Evolutionary conservation across 2,113 vertebrate species (phyloP), one percentile per base, ranked within the genome.

Genomic region (Paracanthobrama guichenoti): DNA sequence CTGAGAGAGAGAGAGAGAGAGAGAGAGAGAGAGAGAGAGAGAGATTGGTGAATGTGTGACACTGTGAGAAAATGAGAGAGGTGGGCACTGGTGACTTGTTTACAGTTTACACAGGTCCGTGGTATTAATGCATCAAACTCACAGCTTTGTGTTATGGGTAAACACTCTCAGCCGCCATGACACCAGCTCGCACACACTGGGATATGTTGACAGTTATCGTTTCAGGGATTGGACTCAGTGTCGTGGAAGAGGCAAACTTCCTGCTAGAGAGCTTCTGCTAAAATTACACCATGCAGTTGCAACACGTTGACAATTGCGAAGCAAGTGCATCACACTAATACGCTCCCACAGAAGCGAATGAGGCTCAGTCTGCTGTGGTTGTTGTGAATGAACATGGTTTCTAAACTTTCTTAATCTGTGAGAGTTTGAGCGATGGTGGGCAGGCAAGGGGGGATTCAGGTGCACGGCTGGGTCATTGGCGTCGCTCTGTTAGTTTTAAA

Each of bases 401-500:
- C 26, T 80, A 53, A 11, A 86, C 5, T 69, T 53, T 42, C 71
- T 59, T 77, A 85, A 69, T 87, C 66, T 64, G 22, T 85, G 48
- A 60, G 80, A 66, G 50, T 35, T 71, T 55, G 35, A 81, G 76
- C 50, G 75, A 46, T 59, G n/a, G 31, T 18, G 77, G 50, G 80
- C 5, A 39, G 26, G 62, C 20, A 11, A 53, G 79, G 69, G 53
- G 53, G 53, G 6, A 57, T 60, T 74, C 86, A 87, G 81, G 88
- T 89, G 88, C 84, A 89, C 13, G 84, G 86, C 79, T 60, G 48
- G 88, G 88, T 87, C 88, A 89, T 31, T 87, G 84, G 88, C 86
- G 46, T 79, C 81, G 84, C 88, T 86, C 81, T 69, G 80, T 48
- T 88, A 87, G 87, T 81, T 88, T 84, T 62, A 67, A 39, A 85